Base-by-base conservation (phyloP, 2,888 invertebrate genomes). In the Anthoptus insignis region DNA sequence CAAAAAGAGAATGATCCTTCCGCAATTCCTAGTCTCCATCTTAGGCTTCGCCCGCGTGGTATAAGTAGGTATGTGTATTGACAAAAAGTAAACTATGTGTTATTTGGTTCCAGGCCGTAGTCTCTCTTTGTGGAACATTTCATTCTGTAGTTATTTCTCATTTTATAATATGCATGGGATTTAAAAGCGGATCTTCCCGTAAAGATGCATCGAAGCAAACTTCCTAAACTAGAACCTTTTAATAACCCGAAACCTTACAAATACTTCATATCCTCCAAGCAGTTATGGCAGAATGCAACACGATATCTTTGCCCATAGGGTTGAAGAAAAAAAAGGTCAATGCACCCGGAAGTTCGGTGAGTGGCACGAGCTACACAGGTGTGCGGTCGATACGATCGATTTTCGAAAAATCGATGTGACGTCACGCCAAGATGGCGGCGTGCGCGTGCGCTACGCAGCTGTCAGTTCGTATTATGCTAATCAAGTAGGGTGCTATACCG, bases 321-420 rank as follows among this genome's bases (percentile, higher is more conserved):
- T 22, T 24, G 39, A 52, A 27, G 60, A 29, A 42, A 57, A 22
- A 42, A 37, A 50, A 65, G 72, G 67, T 71, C 88, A 88, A 71
- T 73, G 87, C 76, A 79, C 91, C 88, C 87, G 87, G 89, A 88
- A 84, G 83, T 78, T 21, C 77, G 81, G 81, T 76, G 81, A 68
- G 66, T 72, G 81, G 82, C 88, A 86, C 87, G 86, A 74, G 87
- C 80, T 76, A 64, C 79, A 88, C 91, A 91, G 91, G 91, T 91
- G 91, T 82, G 76, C 79, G 87, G 68, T 91, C 91, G 89, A 91
- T 91, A 85, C 60, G 76, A 89, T 91, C 89, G 91, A 88, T 87
- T 79, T 64, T 64, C 21, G 32, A 78, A 84, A 81, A 81, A 91
- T 91, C 91, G 86, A 90, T 89, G 80, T 91, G 88, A 91, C 91